phyloP scores from a whole-genome alignment of 2,797 vertebrate species.

The Ctenopoma kingsleyae region DNA sequence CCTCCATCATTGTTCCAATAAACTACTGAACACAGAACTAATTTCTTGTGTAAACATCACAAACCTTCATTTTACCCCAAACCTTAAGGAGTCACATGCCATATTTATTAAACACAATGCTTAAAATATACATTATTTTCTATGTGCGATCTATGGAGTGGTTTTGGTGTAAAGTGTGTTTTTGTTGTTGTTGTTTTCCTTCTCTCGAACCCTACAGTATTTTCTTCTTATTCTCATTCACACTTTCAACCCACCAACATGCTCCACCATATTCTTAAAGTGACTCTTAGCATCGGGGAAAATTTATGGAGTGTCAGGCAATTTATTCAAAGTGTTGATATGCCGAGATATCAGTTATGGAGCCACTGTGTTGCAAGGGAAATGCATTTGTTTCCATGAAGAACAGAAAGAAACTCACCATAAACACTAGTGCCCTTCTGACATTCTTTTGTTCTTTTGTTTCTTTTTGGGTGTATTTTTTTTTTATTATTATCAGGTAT shows the following conservation, averaged over 20 bases:
- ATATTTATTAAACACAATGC: background rate
- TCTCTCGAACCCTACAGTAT: background rate
- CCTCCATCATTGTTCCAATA: background rate
- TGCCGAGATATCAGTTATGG: too few relatives aligned
- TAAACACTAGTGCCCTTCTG: background rate
- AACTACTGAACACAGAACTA: background rate
- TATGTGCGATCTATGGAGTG: background rate
- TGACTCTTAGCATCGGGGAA: conserved; percentile 67
- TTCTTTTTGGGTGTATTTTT: background rate
- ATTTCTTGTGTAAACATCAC: too few relatives aligned
- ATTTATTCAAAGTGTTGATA: conserved; percentile 70
- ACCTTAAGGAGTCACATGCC: background rate
- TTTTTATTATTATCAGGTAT: background rate
- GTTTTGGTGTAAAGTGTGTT: background rate
- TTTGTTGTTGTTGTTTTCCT: background rate
- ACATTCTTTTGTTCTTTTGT: too few relatives aligned
- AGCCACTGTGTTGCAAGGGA: background rate
- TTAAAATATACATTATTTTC: background rate
- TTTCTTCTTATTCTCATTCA: conserved; percentile 25
- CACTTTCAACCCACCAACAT: background rate
- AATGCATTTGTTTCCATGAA: conserved; percentile 8
- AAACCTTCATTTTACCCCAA: background rate
- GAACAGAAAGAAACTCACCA: background rate
- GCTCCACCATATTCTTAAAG: background rate
- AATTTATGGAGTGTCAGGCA: conserved; percentile 75